phyloP scores from a whole-genome alignment of 2,888 invertebrate genomes.

The Nyleta sp. region DNA sequence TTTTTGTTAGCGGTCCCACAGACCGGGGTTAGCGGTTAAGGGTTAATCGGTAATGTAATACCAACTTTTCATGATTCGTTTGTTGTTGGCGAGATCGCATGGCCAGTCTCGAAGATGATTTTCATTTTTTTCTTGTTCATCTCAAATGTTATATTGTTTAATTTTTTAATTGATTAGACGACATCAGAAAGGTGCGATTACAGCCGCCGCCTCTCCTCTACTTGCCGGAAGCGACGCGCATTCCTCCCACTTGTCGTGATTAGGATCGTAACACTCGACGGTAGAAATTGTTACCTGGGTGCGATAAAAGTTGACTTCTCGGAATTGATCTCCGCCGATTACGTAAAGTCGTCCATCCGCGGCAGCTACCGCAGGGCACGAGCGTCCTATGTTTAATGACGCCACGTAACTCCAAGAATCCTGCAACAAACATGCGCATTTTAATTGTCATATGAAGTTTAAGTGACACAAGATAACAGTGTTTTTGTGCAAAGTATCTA shows the following conservation, averaged over 20 bases:
- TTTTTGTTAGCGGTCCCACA: background rate
- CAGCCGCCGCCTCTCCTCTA: conserved; percentile 94
- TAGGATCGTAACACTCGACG: conserved; percentile 93
- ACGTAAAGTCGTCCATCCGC: conserved; percentile 92
- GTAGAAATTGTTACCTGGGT: conserved; percentile 92
- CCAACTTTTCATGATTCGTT: background rate
- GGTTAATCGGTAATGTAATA: conserved; percentile 3
- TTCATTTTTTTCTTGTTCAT: background rate
- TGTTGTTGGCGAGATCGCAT: background rate
- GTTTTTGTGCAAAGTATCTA: no score
- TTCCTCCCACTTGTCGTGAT: conserved; percentile 88
- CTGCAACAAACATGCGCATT: conserved; percentile 81
- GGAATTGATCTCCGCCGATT: conserved; percentile 93
- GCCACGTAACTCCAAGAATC: conserved; percentile 91
- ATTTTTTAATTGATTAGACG: conserved; percentile 29
- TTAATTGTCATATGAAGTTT: no score
- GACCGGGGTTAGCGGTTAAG: no score
- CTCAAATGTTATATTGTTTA: background rate
- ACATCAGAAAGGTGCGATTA: conserved; percentile 86
- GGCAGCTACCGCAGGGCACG: conserved; percentile 93
- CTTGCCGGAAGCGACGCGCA: conserved; percentile 92
- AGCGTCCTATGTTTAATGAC: conserved; percentile 89
- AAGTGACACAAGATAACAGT: no score
- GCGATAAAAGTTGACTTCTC: conserved; percentile 91
- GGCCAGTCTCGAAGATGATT: conserved; percentile 18